Conservation (phyloP, 2,113 vertebrate genomes). For the Lophura nycthemera region DNA sequence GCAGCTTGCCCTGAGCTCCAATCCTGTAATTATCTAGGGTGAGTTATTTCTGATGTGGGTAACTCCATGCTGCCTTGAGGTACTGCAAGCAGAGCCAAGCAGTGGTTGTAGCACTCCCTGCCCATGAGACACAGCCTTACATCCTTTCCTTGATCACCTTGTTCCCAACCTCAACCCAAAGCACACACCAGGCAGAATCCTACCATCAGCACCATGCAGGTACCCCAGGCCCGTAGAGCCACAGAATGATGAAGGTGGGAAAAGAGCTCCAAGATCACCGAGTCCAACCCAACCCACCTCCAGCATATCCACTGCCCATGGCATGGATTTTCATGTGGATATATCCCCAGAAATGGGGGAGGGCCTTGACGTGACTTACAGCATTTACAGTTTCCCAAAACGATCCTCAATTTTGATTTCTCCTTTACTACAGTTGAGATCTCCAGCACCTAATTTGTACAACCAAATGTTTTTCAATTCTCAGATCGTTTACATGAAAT, state of each 20-base stretch:
- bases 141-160: not conserved
- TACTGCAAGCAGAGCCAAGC: not conserved
- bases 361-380: not conserved
- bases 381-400: not conserved
- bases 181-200: not conserved
- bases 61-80: not conserved
- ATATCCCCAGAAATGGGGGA: not conserved
- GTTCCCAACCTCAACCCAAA: not conserved
- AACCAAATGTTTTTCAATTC: not conserved
- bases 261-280: too few relatives aligned
- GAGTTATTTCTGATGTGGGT: not conserved
- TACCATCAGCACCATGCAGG: not conserved
- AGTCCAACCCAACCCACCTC: too few relatives aligned
- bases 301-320: too few relatives aligned
- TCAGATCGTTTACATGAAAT: not conserved
- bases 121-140: not conserved
- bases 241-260: too few relatives aligned
- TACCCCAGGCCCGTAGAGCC: not conserved
- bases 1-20: not conserved
- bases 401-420: not conserved
- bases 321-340: not conserved
- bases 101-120: not conserved
- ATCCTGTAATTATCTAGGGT: not conserved
- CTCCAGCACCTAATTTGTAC: accelerated
- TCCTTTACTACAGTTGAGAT: not conserved